Evolutionary conservation across 1,140 invertebrate species (phyloP), one percentile per base, ranked within the genome.

Genomic region (Eulimnadia texana): DNA sequence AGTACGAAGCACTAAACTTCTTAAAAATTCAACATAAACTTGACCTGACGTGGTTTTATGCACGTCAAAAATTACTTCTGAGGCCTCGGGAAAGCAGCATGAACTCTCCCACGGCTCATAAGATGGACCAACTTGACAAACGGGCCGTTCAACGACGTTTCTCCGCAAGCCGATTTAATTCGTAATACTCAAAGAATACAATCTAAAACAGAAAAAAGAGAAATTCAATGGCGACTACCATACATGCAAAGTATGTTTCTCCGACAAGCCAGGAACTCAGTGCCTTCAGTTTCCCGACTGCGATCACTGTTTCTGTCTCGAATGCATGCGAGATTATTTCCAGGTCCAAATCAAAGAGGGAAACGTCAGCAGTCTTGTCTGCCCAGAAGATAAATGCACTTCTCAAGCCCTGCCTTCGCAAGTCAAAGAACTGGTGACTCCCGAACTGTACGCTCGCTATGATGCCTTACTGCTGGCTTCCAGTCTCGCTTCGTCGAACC

Each of bases 401-500:
- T 76, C 77, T 3, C 74, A 80, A 63, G 77, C 78, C 58, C 62
- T 13, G 61, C 53, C 64, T 1, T 70, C 65, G 19, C 42, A 79
- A 74, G 72, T 81, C 2, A 72, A 79, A 65, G 74, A 76, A 60
- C 69, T 83, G 28, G 77, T 86, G 13, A 72, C 70, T 52, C 64
- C 70, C 50, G 80, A 82, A 51, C 63, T 80, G 52, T 85, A 78
- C 72, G 70, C 74, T 1, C 76, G 77, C 24, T 86, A 85, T 70
- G 83, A 86, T 68, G 69, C 73, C 19, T 69, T 82, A 28, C 67
- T 85, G 16, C 67, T 85, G 13, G 74, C 72, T 65, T 70, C 73
- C 0, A 78, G 79, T 1, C 70, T 86, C 20, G 80, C 80, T 64
- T 77, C 74, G 28, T 82, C 84, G 82, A 82, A 84, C 66, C 75